Conservation (phyloP, 2,888 invertebrate genomes). For the Pterobdella sp. region DNA sequence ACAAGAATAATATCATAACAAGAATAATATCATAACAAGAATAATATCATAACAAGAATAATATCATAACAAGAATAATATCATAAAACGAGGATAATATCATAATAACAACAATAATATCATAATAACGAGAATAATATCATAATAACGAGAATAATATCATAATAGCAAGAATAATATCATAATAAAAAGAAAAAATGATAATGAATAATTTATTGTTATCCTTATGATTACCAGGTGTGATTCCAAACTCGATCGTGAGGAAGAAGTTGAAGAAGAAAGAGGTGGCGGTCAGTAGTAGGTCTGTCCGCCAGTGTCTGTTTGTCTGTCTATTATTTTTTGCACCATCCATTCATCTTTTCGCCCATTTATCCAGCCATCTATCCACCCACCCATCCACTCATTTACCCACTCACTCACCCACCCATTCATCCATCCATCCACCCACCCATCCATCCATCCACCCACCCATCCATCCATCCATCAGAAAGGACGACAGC, state of each 20-base stretch:
- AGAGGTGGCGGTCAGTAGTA: too few species aligned
- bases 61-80: too few species aligned
- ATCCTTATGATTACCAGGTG: constrained; percentile 17
- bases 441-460: neutral
- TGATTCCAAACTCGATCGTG: constrained; percentile 20
- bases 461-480: neutral
- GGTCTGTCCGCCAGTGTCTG: neutral
- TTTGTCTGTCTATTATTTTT: neutral
- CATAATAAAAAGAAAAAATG: too few species aligned
- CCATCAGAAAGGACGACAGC: neutral
- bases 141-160: too few species aligned
- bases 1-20: too few species aligned
- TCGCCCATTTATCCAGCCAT: neutral
- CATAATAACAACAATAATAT: too few species aligned
- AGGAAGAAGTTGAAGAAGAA: constrained; percentile 22
- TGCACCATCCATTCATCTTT: neutral
- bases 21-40: too few species aligned
- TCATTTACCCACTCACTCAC: neutral
- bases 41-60: too few species aligned
- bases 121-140: too few species aligned
- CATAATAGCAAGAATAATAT: too few species aligned
- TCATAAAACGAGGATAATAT: too few species aligned
- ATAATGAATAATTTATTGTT: neutral
- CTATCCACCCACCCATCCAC: neutral
- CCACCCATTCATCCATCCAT: neutral